phyloP scores from a whole-genome alignment of 1,140 invertebrate species.

The Rhagoletis zephyria region DNA sequence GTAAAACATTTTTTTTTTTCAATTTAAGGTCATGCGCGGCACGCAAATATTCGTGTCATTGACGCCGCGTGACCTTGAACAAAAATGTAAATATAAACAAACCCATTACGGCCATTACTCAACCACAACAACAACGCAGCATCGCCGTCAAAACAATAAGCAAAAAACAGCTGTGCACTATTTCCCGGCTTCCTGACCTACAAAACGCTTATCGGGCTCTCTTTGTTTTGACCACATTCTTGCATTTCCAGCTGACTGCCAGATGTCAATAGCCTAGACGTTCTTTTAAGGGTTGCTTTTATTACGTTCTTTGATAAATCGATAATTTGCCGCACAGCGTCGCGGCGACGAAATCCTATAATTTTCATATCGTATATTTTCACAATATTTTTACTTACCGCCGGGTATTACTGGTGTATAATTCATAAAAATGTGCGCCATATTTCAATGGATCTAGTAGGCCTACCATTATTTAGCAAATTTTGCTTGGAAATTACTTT shows the following conservation, averaged over 20 bases:
- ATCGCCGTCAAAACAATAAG: constrained; percentile 37
- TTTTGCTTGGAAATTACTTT: background rate
- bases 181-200: constrained; percentile 33
- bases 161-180: background rate
- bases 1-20: background rate
- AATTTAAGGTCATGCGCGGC: background rate
- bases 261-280: constrained; percentile 30
- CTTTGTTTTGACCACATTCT: constrained; percentile 22
- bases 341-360: no score
- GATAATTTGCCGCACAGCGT: background rate
- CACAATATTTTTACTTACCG: constrained; percentile 64
- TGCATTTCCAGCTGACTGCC: background rate
- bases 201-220: constrained; percentile 13
- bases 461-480: constrained; percentile 65
- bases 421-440: constrained; percentile 72
- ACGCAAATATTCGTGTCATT: background rate
- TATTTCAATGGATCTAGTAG: constrained; percentile 72
- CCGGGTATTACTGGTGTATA: constrained; percentile 70
- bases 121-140: background rate
- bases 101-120: background rate
- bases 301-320: background rate
- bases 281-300: constrained; percentile 13
- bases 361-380: constrained; percentile 32
- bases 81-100: constrained; percentile 42
- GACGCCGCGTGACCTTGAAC: background rate